Base-by-base conservation (phyloP, 2,888 invertebrate species). In the Nomada flava region DNA sequence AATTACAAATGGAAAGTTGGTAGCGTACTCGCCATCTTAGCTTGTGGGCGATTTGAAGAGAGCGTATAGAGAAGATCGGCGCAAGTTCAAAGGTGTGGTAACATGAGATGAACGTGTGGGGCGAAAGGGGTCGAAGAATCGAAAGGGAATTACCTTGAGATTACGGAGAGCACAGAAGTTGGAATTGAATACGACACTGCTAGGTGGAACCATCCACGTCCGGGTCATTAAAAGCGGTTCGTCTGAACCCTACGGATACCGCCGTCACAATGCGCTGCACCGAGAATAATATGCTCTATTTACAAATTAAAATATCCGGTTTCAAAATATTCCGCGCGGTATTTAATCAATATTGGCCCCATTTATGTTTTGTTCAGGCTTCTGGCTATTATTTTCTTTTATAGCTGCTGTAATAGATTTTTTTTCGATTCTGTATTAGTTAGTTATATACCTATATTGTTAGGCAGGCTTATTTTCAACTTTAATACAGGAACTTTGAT, bases 151-250 rank as follows among this genome's bases (percentile, higher is more conserved):
- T 89, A 90, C 88, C 88, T 90, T 85, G 87, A 85, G 87, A 88
- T 88, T 86, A 86, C 76, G 74, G 67, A 68, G 67, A 72, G 86
- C 77, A 73, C 67, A 80, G 84, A 84, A 80, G 83, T 79, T 87
- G 86, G 87, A 90, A 91, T 90, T 87, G 87, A 90, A 92, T 88
- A 89, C 90, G 90, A 90, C 88, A 90, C 89, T 88, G 85, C 84
- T 81, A 87, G 89, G 89, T 89, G 89, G 89, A 90, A 87, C 85
- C 84, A 88, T 88, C 84, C 88, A 89, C 90, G 91, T 92, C 91
- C 92, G 91, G 92, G 90, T 90, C 89, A 90, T 92, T 92, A 92
- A 91, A 90, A 91, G 90, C 91, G 92, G 91, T 83, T 85, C 86
- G 82, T 91, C 83, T 89, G 89, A 86, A 89, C 89, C 86, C 73